Conservation (phyloP, 2,888 invertebrate genomes). For the Trachelus iudaicus region DNA sequence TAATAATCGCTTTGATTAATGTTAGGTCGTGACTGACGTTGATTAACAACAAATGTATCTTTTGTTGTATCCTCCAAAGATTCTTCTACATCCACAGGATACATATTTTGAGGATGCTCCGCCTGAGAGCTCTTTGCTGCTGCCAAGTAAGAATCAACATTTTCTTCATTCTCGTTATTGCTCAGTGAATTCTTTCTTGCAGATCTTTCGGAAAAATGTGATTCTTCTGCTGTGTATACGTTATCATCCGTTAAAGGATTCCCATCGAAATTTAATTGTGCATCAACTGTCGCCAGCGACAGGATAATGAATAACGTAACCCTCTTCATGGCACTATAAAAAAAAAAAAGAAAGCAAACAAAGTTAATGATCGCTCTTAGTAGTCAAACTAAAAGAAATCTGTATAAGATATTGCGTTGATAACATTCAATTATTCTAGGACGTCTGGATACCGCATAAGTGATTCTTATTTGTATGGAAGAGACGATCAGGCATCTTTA, state of each 20-base stretch:
- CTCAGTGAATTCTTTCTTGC: constrained; percentile 27
- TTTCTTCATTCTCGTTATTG: neutral
- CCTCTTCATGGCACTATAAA: constrained; percentile 39
- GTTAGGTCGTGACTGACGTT: neutral
- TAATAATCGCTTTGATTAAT: too few relatives aligned
- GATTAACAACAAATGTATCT: neutral
- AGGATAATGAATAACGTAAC: constrained; percentile 10
- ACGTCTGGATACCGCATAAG: too few relatives aligned
- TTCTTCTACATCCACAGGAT: constrained; percentile 29
- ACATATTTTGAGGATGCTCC: constrained; percentile 32
- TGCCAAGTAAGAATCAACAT: constrained; percentile 18
- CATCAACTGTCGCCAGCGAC: constrained; percentile 16
- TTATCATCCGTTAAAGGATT: constrained; percentile 58
- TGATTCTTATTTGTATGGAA: too few relatives aligned
- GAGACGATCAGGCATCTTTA: too few relatives aligned
- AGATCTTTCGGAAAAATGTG: constrained; percentile 39
- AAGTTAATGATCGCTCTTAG: too few relatives aligned
- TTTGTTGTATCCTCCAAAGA: neutral
- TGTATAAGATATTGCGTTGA: too few relatives aligned
- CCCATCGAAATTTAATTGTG: constrained; percentile 57
- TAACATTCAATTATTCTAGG: too few relatives aligned
- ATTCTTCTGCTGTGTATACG: constrained; percentile 57
- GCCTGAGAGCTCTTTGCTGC: constrained; percentile 12
- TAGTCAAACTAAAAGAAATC: neutral
- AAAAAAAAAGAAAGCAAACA: constrained; percentile 6